Percentiles rank a stretch among this genome's conserved stretches.
These are phyloP conservation scores for Ardeotis arabs DNA, from an alignment of 2,113 vertebrate species.

Conservation along the genomic window DNA sequence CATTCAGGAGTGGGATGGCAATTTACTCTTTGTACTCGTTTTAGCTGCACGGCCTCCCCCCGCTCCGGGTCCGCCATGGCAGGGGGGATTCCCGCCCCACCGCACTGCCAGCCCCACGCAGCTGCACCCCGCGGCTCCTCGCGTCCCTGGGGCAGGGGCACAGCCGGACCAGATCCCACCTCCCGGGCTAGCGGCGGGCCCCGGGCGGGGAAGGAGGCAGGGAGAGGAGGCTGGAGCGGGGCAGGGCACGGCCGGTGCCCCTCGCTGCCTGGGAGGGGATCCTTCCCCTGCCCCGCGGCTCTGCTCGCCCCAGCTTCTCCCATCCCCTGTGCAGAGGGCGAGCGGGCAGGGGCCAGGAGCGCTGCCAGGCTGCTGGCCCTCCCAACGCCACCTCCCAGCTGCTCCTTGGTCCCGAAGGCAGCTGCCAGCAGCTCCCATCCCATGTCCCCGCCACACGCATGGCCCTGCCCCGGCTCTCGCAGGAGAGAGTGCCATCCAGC, in stretches of 20 bases:
- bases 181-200: fast-evolving
- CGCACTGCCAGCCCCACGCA: background rate
- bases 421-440: background rate
- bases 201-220: background rate
- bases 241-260: fast-evolving
- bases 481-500: too few species aligned
- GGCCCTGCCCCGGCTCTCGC: background rate
- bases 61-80: background rate
- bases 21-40: background rate
- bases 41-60: background rate
- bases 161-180: background rate
- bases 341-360: background rate
- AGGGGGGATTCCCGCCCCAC: background rate
- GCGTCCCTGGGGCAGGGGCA: too few species aligned
- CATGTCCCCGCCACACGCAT: fast-evolving
- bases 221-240: background rate
- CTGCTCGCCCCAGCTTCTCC: background rate
- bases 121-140: background rate
- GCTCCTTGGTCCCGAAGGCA: background rate
- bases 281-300: fast-evolving
- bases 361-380: fast-evolving
- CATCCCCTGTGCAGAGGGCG: background rate
- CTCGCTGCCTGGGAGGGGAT: background rate
- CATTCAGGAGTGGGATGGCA: conserved; percentile 14
- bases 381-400: fast-evolving